phyloP scores from a whole-genome alignment of 2,888 invertebrate genomes.

The Latrodectus elegans region DNA sequence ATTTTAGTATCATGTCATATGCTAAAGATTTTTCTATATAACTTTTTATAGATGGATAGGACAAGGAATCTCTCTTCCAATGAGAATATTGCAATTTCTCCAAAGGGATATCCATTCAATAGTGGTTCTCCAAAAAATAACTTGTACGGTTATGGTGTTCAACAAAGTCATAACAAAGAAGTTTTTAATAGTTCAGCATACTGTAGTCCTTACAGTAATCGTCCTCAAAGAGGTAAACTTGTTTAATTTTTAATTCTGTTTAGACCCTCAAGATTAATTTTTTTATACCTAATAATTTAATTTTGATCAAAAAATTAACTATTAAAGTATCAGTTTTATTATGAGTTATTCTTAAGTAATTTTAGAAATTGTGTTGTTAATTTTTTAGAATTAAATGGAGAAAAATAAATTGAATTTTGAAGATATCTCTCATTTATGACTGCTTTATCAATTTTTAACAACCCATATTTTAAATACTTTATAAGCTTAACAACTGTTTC shows the following conservation, averaged over 20 bases:
- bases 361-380: too few relatives aligned
- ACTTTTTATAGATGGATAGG: conserved; percentile 19
- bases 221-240: conserved; percentile 46
- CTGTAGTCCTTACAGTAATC: conserved; percentile 34
- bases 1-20: too few relatives aligned
- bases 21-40: not conserved
- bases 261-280: not conserved
- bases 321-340: too few relatives aligned
- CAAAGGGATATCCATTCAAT: conserved; percentile 24
- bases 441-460: too few relatives aligned
- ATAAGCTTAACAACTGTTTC: too few relatives aligned
- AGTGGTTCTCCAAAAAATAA: conserved; percentile 13
- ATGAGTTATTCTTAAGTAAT: too few relatives aligned
- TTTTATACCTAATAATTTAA: not conserved
- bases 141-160: conserved; percentile 36
- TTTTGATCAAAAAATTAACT: too few relatives aligned
- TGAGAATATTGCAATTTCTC: conserved; percentile 7
- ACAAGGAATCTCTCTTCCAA: conserved; percentile 7
- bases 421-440: too few relatives aligned
- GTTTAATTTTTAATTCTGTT: not conserved
- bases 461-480: too few relatives aligned
- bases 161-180: conserved; percentile 42
- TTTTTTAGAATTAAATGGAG: too few relatives aligned
- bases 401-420: too few relatives aligned
- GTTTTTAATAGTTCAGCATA: conserved; percentile 26